A percentile compares a stretch with the other conserved stretches of the same genome.
Evolutionary conservation across 2,113 vertebrate genomes (phyloP).

Genomic region (Ifrita kowaldi): DNA sequence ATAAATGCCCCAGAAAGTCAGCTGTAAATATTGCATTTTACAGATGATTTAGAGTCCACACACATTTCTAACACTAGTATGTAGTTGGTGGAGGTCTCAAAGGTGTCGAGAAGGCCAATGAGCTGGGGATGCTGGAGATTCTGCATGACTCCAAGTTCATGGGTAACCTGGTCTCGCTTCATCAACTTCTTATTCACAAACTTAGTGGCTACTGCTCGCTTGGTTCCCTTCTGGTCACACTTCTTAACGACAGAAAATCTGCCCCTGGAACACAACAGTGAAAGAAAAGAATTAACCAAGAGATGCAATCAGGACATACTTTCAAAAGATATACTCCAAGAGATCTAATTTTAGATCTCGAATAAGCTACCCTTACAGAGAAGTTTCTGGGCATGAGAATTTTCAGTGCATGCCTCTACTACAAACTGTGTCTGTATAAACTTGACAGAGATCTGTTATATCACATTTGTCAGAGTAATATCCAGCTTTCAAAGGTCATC

Average conservation of each 20-base stretch:
- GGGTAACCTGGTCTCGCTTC: constrained; percentile 93
- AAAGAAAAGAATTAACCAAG: not conserved
- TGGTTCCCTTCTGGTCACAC: constrained; percentile 90
- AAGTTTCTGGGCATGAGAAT: not conserved
- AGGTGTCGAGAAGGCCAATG: constrained; percentile 87
- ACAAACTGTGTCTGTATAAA: not conserved
- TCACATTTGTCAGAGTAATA: not conserved
- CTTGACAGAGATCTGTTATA: not conserved
- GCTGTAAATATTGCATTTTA: not conserved
- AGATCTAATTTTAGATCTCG: not conserved
- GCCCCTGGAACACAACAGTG: constrained; percentile 74
- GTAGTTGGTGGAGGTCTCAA: constrained; percentile 91
- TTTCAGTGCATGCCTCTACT: not conserved
- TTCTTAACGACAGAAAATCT: constrained; percentile 95
- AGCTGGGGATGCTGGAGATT: constrained; percentile 92
- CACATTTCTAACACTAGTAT: constrained; percentile 92
- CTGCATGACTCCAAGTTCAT: constrained; percentile 90
- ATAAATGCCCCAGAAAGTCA: not conserved
- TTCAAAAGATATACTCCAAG: not conserved
- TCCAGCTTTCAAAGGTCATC: not conserved
- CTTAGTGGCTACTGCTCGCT: constrained; percentile 88
- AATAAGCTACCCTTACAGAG: not conserved
- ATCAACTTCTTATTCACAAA: constrained; percentile 96
- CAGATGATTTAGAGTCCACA: constrained; percentile 24
- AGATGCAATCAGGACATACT: not conserved